Conservation (phyloP, 2,888 invertebrate genomes). For the Philereme vetulata region DNA sequence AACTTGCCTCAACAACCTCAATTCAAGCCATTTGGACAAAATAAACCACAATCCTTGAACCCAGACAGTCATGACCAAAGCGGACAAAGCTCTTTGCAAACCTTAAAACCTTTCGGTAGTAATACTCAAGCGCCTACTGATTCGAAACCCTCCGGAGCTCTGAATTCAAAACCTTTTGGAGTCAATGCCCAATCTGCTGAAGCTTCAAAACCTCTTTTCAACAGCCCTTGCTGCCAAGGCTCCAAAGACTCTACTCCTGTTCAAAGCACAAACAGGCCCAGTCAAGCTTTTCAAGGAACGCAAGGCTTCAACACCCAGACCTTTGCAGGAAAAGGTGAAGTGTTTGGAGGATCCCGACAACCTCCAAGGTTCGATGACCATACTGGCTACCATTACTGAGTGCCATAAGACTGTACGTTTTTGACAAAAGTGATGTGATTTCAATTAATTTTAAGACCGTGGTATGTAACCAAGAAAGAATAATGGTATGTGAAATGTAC, state of each 20-base stretch:
- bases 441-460: not conserved
- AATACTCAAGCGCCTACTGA: not conserved
- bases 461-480: not conserved
- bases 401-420: slow-evolving; percentile 39
- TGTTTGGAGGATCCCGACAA: slow-evolving; percentile 62
- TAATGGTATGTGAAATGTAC: slow-evolving; percentile 19
- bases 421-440: not conserved
- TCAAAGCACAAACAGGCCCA: slow-evolving; percentile 29
- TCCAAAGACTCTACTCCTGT: slow-evolving; percentile 27
- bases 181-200: slow-evolving; percentile 1
- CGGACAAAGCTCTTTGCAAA: slow-evolving; percentile 11
- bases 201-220: slow-evolving; percentile 22
- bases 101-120: slow-evolving; percentile 4
- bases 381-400: slow-evolving; percentile 72
- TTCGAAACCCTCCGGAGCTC: slow-evolving; percentile 13
- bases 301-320: slow-evolving; percentile 40
- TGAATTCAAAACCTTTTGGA: slow-evolving; percentile 5
- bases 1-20: slow-evolving; percentile 11
- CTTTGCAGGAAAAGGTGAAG: slow-evolving; percentile 56
- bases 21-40: slow-evolving; percentile 21
- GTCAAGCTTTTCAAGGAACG: slow-evolving; percentile 37
- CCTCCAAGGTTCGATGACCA: slow-evolving; percentile 67
- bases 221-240: slow-evolving; percentile 28
- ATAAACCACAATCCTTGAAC: not conserved
- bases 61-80: slow-evolving; percentile 3